Conservation (phyloP, 2,888 invertebrate genomes). For the Clivina fossor region DNA sequence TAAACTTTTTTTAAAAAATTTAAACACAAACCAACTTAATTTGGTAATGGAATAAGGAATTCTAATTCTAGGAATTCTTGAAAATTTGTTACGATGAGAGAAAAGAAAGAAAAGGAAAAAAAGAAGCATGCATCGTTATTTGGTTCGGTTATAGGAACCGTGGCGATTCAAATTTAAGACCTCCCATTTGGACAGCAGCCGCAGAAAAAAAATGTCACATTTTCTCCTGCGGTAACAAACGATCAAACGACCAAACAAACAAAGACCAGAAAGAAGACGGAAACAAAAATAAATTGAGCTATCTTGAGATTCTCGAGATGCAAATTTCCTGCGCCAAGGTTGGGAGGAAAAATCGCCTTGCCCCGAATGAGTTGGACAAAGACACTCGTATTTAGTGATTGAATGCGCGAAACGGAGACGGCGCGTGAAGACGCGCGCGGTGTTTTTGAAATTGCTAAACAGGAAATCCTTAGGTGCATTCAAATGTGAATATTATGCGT, state of each 20-base stretch:
- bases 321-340: slow-evolving; percentile 13
- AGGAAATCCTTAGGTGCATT: slow-evolving; percentile 49
- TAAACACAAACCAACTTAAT: too few species aligned
- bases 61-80: too few species aligned
- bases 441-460: slow-evolving; percentile 38
- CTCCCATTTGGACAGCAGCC: too few species aligned
- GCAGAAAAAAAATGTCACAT: too few species aligned
- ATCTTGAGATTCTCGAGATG: slow-evolving; percentile 17
- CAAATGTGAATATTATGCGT: slow-evolving; percentile 51
- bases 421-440: slow-evolving; percentile 23
- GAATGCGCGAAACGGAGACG: slow-evolving; percentile 1
- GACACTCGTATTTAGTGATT: not conserved
- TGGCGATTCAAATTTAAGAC: too few species aligned
- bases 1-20: too few species aligned
- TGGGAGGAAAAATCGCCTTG: slow-evolving; percentile 15
- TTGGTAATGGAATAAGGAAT: too few species aligned
- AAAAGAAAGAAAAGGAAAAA: too few species aligned
- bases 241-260: not conserved
- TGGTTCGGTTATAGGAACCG: too few species aligned
- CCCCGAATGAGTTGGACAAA: not conserved
- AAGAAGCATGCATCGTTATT: too few species aligned
- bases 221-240: too few species aligned
- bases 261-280: not conserved
- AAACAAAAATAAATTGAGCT: slow-evolving; percentile 13
- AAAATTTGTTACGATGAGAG: too few species aligned